Conservation (phyloP, 92 coral and sea anemone genomes). For the Palythoa heliodiscus region DNA sequence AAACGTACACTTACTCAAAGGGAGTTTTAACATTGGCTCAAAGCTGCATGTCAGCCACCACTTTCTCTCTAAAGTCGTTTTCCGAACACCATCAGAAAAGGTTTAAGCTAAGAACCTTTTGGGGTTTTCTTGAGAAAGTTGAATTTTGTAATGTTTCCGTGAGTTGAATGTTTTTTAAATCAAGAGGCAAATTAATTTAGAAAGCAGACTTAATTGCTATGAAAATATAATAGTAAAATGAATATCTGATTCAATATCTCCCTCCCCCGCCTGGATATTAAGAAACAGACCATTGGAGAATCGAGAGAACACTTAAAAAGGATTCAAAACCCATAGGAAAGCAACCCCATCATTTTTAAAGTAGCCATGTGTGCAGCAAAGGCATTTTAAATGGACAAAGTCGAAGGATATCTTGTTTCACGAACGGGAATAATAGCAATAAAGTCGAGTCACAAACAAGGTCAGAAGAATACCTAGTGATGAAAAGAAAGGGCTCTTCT, state of each 20-base stretch:
- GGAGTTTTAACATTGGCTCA: too few relatives aligned
- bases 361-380: background rate
- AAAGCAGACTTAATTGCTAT: too few relatives aligned
- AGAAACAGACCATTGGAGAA: background rate
- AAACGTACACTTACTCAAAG: too few relatives aligned
- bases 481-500: background rate
- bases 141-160: too few relatives aligned
- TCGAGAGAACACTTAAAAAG: background rate
- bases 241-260: background rate
- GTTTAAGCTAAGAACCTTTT: too few relatives aligned
- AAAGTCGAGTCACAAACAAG: background rate
- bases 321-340: background rate
- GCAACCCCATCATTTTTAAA: background rate
- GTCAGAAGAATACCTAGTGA: background rate
- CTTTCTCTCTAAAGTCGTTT: too few relatives aligned
- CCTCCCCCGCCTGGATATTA: background rate
- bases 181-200: too few relatives aligned
- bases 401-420: background rate
- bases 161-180: too few relatives aligned
- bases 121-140: too few relatives aligned
- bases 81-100: too few relatives aligned
- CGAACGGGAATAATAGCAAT: background rate
- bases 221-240: too few relatives aligned
- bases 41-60: too few relatives aligned
- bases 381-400: background rate